Base-by-base conservation (phyloP, 2,797 vertebrate genomes). In the Melanotaenia parkinsoni region DNA sequence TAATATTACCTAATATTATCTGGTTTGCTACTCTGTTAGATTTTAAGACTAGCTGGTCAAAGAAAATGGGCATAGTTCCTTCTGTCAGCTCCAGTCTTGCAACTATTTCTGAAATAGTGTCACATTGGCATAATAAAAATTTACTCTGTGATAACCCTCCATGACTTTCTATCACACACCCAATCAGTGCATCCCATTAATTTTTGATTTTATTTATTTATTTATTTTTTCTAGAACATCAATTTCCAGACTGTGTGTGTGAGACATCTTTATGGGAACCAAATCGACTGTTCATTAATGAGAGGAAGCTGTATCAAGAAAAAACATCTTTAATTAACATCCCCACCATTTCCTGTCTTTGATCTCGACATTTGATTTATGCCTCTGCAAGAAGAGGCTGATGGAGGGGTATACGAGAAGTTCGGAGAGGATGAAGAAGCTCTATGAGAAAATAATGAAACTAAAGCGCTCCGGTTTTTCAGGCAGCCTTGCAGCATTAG, bases 241-340 rank as follows among this genome's bases (percentile, higher is more conserved):
- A 90, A 87, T 91, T 92, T 92, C 91, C 89, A 90, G 79, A 69
- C 61, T 3, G 24, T 67, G 76, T 74, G 63, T 50, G 72, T 60
- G 81, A 85, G 86, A 84, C 87, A 86, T 91, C 76, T 94, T 92
- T 88, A 93, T 93, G 91, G 87, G 91, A 94, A 93, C 91, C 87
- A 85, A 92, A 90, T 90, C 43, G 77, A 89, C 75, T 85, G 81
- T 89, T 91, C 90, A 89, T 91, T 94, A 93, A 87, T 56, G 81
- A 74, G 77, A 74, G 80, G 86, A 87, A 82, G 84, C 84, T 74
- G 80, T 93, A 94, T 95, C 94, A 74, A 82, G 85, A 90, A 91
- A 92, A 91, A 94, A 91, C 93, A 94, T 95, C 94, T 94, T 93
- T 95, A 95, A 95, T 95, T 95, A 95, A 93, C 93, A 80, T 91